A percentile compares a stretch with the other conserved stretches of the same genome.
These are phyloP conservation scores for Cheilosia pagana DNA, from an alignment of 2,888 invertebrate species.

Conservation along the genomic window DNA sequence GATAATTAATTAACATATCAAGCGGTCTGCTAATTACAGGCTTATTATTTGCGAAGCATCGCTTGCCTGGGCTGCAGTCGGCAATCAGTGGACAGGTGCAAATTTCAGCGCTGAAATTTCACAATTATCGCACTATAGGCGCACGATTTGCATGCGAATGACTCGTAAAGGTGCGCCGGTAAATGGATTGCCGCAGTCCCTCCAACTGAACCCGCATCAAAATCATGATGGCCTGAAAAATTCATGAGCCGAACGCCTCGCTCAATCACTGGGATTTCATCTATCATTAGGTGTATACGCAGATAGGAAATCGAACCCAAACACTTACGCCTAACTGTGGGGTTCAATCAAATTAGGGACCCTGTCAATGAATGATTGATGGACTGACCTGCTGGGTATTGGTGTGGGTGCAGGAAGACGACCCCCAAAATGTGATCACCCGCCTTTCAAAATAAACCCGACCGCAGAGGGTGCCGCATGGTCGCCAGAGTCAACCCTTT, in stretches of 20 bases:
- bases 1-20: constrained; percentile 75
- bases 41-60: constrained; percentile 65
- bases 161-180: constrained; percentile 39
- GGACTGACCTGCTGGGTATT: constrained; percentile 1
- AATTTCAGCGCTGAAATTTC: constrained; percentile 73
- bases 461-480: constrained; percentile 53
- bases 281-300: constrained; percentile 54
- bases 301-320: constrained; percentile 29
- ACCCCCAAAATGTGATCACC: constrained; percentile 41
- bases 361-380: constrained; percentile 72
- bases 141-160: constrained; percentile 68
- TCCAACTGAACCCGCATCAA: not conserved
- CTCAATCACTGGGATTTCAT: constrained; percentile 49
- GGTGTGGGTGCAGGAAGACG: not conserved
- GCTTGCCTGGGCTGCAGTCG: constrained; percentile 36
- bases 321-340: constrained; percentile 21
- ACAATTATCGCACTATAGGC: constrained; percentile 69
- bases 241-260: constrained; percentile 47
- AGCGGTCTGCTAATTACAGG: constrained; percentile 65
- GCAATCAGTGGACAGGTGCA: constrained; percentile 75
- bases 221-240: constrained; percentile 56
- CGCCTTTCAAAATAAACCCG: constrained; percentile 41
- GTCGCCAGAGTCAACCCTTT: constrained; percentile 59
- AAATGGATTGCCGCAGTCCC: not conserved
- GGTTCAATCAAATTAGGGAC: constrained; percentile 69